These are phyloP conservation scores for Rhinoraja longicauda DNA, from an alignment of 2,797 vertebrate genomes.

Conservation along the genomic window DNA sequence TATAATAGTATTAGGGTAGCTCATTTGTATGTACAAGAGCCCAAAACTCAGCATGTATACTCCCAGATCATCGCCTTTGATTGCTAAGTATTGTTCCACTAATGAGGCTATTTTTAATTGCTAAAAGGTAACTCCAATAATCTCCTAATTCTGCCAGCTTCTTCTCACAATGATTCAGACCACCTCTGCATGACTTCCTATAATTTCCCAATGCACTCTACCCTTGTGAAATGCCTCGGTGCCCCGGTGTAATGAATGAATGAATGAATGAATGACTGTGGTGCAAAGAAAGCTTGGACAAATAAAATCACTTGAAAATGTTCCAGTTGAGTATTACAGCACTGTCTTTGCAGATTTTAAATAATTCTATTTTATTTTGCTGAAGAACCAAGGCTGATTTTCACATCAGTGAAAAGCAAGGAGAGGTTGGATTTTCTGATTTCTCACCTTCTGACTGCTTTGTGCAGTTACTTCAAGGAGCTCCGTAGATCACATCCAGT, in stretches of 20 bases:
- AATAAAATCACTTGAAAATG: neutral
- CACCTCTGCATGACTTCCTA: neutral
- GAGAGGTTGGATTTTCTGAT: neutral
- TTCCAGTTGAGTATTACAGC: neutral
- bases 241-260: too few species aligned
- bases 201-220: neutral
- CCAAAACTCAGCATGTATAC: neutral
- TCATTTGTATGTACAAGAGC: too few species aligned
- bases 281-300: neutral
- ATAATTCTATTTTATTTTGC: neutral
- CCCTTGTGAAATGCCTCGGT: neutral
- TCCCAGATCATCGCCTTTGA: neutral
- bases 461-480: neutral
- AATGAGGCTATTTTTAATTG: neutral
- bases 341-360: neutral
- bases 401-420: neutral
- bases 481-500: neutral
- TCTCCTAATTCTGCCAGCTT: neutral
- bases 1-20: too few species aligned
- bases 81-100: neutral
- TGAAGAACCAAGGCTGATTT: neutral
- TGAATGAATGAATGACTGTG: neutral
- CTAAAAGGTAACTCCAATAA: neutral
- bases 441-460: neutral
- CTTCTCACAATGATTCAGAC: neutral